These are phyloP conservation scores for Diploptera punctata DNA, from an alignment of 2,888 invertebrate species.

Conservation along the genomic window DNA sequence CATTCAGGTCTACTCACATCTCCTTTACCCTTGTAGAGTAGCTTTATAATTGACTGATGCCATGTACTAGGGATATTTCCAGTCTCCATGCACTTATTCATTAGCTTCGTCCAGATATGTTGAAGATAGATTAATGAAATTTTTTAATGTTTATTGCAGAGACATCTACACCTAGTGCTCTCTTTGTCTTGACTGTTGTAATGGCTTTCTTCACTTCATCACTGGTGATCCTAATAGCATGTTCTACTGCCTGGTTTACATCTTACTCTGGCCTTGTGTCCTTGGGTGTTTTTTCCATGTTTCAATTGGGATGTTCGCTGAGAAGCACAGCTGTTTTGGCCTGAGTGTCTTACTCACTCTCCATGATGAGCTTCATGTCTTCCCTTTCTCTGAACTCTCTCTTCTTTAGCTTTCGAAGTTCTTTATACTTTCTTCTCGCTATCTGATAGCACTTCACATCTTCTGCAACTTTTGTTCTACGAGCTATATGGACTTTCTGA, in stretches of 20 bases:
- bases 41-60: background rate
- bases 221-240: background rate
- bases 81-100: background rate
- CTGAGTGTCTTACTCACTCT: background rate
- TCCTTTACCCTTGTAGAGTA: no score
- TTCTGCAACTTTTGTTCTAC: background rate
- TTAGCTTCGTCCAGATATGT: background rate
- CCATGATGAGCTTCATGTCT: background rate
- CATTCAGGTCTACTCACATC: no score
- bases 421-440: background rate
- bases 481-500: background rate
- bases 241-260: background rate
- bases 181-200: background rate
- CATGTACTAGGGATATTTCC: background rate
- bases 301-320: background rate
- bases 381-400: background rate
- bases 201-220: background rate
- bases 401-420: background rate
- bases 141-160: background rate
- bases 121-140: background rate
- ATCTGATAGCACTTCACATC: background rate
- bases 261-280: background rate
- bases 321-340: background rate
- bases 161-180: background rate
- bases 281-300: background rate